Evolutionary conservation across 2,797 vertebrate genomes (phyloP), one percentile per base, ranked within the genome.

Genomic region (Amphiprion clarkii): DNA sequence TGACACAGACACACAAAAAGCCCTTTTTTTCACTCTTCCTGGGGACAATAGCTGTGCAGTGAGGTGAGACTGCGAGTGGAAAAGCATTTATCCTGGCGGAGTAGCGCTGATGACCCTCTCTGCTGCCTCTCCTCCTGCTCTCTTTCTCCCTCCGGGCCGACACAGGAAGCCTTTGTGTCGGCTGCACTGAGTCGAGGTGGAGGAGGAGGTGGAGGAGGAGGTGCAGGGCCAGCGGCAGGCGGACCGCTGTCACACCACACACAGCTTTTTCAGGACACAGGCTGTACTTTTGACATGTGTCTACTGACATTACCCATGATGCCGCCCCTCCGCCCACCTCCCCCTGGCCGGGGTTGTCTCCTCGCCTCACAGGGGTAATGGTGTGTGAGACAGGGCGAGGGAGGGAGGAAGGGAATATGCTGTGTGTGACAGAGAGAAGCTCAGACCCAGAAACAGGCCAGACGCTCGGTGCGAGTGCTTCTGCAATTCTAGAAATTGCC

Each of bases 281-380:
- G 83, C 91, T 92, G 89, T 86, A 90, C 88, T 91, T 89, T 87
- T 93, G 90, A 93, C 92, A 92, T 92, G 91, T 91, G 92, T 93
- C 93, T 84, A 85, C 85, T 87, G 92, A 91, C 92, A 93, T 93
- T 93, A 94, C 83, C 87, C 88, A 85, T 86, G 91, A 92, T 89
- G 85, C 88, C 36, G 25, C 70, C 71, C 73, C 75, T 51, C 76
- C 71, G 59, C 84, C 67, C 54, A 19, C 72, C 81, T 51, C 78
- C 71, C 77, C 64, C 67, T 60, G 76, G 87, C 81, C 62, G 46
- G 83, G 87, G 83, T 87, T 91, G 92, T 92, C 89, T 93, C 88
- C 86, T 89, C 77, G 75, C 82, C 81, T 93, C 90, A 93, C 88
- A 86, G 84, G 88, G 88, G 87, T 92, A 94, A 94, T 92, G 91